Evolutionary conservation across 2,113 vertebrate species (phyloP).

Genomic region (Cryptotis parvus): DNA sequence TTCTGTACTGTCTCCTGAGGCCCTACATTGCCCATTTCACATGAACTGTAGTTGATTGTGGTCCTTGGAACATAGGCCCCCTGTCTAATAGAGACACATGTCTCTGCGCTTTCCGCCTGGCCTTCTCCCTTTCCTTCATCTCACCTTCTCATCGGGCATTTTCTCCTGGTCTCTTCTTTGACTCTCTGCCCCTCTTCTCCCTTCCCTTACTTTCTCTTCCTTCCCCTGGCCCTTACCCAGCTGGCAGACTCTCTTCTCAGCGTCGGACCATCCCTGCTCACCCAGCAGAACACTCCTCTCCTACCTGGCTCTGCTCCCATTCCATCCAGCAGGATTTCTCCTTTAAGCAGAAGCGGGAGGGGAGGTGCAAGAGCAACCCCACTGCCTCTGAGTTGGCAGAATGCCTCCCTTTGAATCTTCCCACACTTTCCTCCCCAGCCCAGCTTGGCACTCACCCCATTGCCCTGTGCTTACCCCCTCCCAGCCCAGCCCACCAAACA

Average conservation of each 20-base stretch:
- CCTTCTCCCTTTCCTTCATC: background rate
- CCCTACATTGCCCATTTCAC: background rate
- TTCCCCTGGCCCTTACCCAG: conserved; percentile 3
- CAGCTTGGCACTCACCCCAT: conserved; percentile 54
- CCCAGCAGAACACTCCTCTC: conserved; percentile 51
- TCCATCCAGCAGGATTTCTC: conserved; percentile 66
- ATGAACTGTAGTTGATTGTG: background rate
- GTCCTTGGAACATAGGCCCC: background rate
- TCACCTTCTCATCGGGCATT: background rate
- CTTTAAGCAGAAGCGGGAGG: conserved; percentile 27
- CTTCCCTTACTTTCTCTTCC: background rate
- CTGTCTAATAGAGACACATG: background rate
- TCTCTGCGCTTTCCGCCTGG: too few species aligned
- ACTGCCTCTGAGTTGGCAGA: conserved; percentile 62
- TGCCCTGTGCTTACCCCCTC: background rate
- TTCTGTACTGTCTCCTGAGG: background rate
- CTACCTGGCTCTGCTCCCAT: conserved; percentile 33
- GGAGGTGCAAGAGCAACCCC: background rate
- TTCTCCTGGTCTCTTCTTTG: background rate
- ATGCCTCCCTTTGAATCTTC: conserved; percentile 68
- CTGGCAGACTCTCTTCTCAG: conserved; percentile 23
- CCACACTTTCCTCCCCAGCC: conserved; percentile 72
- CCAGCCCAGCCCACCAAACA: conserved; percentile 35
- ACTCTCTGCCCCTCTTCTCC: background rate
- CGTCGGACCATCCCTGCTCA: background rate